Evolutionary conservation across 2,888 invertebrate genomes (phyloP).

Genomic region (Philaethria dido): DNA sequence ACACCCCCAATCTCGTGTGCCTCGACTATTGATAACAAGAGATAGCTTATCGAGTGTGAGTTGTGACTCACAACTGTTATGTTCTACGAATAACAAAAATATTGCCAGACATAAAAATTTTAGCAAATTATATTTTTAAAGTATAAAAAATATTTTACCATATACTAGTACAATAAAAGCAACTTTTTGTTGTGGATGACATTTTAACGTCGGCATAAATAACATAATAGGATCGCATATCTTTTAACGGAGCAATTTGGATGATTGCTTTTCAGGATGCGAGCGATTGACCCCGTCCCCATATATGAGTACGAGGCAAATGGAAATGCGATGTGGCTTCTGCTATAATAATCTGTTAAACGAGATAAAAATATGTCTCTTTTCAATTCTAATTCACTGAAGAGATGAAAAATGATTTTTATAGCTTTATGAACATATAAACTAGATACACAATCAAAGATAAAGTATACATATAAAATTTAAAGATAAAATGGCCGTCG

Average conservation of each 20-base stretch:
- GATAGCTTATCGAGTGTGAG: constrained; percentile 25
- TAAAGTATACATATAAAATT: constrained; percentile 26
- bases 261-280: constrained; percentile 53
- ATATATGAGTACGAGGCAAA: constrained; percentile 19
- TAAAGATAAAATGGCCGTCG: constrained; percentile 26
- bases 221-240: constrained; percentile 21
- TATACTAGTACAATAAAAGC: not conserved
- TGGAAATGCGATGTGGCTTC: constrained; percentile 13
- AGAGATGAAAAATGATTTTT: not conserved
- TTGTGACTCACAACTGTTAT: constrained; percentile 18
- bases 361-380: not conserved
- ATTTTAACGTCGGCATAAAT: constrained; percentile 1
- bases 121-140: no score
- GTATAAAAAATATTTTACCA: not conserved
- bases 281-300: constrained; percentile 48
- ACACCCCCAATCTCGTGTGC: constrained; percentile 17
- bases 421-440: not conserved
- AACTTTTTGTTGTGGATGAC: not conserved
- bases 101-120: constrained; percentile 15
- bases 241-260: constrained; percentile 37
- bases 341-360: constrained; percentile 2
- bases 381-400: not conserved
- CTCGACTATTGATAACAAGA: constrained; percentile 20
- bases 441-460: constrained; percentile 22
- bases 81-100: constrained; percentile 3